phyloP scores from a whole-genome alignment of 2,888 invertebrate genomes.

The Aproaerema taeniolella region DNA sequence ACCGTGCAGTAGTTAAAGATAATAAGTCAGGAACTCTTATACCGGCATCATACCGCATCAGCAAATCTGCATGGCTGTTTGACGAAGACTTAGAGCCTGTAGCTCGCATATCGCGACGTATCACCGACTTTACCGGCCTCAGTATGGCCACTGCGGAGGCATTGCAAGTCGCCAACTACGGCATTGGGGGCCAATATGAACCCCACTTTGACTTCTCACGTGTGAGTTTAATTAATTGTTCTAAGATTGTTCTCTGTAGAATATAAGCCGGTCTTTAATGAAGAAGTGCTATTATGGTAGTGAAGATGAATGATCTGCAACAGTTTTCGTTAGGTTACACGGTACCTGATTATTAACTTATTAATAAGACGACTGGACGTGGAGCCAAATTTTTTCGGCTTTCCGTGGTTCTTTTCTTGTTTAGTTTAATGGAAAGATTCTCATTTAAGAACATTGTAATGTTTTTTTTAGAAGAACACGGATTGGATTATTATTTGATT shows the following conservation, averaged over 20 bases:
- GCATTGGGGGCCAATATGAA: conserved; percentile 98
- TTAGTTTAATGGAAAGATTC: too few species aligned
- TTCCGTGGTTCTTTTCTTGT: too few species aligned
- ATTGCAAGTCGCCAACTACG: conserved; percentile 98
- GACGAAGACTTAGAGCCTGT: conserved; percentile 88
- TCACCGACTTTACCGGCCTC: conserved; percentile 91
- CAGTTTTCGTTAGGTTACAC: not conserved
- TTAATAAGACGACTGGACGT: too few species aligned
- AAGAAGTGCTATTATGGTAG: too few species aligned
- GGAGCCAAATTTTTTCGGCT: too few species aligned
- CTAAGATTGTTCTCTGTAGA: too few species aligned
- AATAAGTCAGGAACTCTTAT: conserved; percentile 94
- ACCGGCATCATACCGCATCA: conserved; percentile 96
- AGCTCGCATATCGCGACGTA: conserved; percentile 84
- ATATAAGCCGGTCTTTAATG: too few species aligned
- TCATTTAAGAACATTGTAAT: too few species aligned
- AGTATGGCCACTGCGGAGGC: conserved; percentile 95
- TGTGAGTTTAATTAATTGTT: too few species aligned
- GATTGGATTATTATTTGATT: too few species aligned
- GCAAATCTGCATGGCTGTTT: conserved; percentile 97
- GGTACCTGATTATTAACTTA: too few species aligned
- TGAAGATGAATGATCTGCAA: not conserved
- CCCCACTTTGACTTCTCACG: conserved; percentile 96
- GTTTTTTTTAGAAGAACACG: too few species aligned
- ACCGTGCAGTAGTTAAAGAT: conserved; percentile 96